Evolutionary conservation across 2,888 invertebrate species (phyloP).

Genomic region (Thecocarcelia acutangulata): DNA sequence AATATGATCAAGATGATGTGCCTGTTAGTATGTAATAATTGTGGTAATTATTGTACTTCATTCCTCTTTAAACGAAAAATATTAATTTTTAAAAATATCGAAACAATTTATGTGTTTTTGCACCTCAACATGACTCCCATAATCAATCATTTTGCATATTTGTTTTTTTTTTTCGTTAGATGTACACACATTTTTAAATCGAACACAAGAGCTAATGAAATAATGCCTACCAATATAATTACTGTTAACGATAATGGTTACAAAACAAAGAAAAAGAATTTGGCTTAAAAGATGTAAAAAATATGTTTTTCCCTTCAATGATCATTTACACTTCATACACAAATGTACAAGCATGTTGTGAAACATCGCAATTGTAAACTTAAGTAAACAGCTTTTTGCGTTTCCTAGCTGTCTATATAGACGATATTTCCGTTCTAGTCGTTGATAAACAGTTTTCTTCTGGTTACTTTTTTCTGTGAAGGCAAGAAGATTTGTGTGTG

Average conservation of each 20-base stretch:
- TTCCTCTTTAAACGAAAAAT: not conserved
- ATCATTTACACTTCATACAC: too few species aligned
- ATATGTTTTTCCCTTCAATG: too few species aligned
- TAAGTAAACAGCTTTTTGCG: too few species aligned
- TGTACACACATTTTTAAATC: not conserved
- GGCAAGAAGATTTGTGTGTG: too few species aligned
- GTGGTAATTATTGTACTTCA: slow-evolving; percentile 68
- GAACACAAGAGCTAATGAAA: slow-evolving; percentile 21
- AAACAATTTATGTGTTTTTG: slow-evolving; percentile 47
- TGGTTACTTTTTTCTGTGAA: too few species aligned
- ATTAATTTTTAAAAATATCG: slow-evolving; percentile 20
- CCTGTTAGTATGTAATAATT: slow-evolving; percentile 63
- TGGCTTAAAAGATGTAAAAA: too few species aligned
- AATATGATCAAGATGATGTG: slow-evolving; percentile 21
- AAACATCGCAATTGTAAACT: too few species aligned
- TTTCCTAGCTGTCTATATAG: too few species aligned
- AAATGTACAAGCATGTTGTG: too few species aligned
- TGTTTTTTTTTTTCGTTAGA: slow-evolving; percentile 5
- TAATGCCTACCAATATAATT: slow-evolving; percentile 9
- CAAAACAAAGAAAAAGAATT: too few species aligned
- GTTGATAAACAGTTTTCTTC: too few species aligned
- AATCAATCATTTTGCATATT: slow-evolving; percentile 62
- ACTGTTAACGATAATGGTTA: slow-evolving; percentile 9
- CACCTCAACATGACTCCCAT: slow-evolving; percentile 49
- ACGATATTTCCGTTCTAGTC: too few species aligned